Evolutionary conservation across 2,113 vertebrate species (phyloP).

Genomic region (Atherinomorus stipes): DNA sequence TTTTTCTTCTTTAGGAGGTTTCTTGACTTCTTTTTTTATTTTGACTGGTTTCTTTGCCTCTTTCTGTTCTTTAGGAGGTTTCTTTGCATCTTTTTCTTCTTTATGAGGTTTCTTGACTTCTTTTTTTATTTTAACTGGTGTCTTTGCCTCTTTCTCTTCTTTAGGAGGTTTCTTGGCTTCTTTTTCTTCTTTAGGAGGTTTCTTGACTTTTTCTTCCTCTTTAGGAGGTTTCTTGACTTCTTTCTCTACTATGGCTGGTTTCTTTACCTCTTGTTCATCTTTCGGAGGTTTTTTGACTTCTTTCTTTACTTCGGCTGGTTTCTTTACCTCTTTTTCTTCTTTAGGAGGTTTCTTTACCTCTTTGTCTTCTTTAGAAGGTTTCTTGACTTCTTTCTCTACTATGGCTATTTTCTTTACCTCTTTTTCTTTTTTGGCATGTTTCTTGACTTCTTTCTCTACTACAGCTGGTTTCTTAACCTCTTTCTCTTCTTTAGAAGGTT

Average conservation of each 20-base stretch:
- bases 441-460: neutral
- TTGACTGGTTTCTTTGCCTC: too few relatives aligned
- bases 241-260: constrained; percentile 1
- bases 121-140: neutral
- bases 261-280: neutral
- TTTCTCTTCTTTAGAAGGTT: neutral
- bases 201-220: neutral
- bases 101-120: neutral
- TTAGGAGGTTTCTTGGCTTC: neutral
- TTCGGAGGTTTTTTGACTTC: neutral
- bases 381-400: neutral
- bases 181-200: neutral
- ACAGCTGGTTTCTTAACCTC: neutral
- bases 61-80: neutral
- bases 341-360: neutral
- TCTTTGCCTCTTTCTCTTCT: constrained; percentile 17
- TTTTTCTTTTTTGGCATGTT: constrained; percentile 23
- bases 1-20: constrained; percentile 1
- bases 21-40: neutral
- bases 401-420: neutral
- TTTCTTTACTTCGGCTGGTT: neutral
- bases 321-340: neutral
- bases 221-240: neutral
- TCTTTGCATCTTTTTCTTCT: constrained; percentile 6
- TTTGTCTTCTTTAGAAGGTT: neutral